Evolutionary conservation across 1,140 invertebrate species (phyloP).

Genomic region (Tachypleus tridentatus): DNA sequence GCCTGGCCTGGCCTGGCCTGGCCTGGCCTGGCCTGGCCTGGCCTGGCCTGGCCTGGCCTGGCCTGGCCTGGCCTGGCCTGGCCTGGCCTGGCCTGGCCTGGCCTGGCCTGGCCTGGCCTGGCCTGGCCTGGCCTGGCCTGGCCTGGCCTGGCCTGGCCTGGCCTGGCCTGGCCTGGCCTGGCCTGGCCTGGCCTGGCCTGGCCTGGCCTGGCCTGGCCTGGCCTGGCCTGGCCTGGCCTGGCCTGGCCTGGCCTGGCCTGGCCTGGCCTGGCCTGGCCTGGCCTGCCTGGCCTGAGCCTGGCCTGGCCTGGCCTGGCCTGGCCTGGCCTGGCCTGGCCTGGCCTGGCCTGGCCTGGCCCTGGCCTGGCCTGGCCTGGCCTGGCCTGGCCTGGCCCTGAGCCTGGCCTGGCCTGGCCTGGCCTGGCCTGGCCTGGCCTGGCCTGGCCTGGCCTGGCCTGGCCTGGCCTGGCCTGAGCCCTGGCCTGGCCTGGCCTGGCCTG

Average conservation of each 20-base stretch:
- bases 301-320: constrained; percentile 21
- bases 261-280: constrained; percentile 21
- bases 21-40: constrained; percentile 19
- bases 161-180: constrained; percentile 19
- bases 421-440: constrained; percentile 22
- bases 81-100: constrained; percentile 21
- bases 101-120: constrained; percentile 25
- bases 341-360: too few relatives aligned
- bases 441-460: constrained; percentile 24
- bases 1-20: constrained; percentile 25
- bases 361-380: too few relatives aligned
- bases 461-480: constrained; percentile 24
- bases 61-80: constrained; percentile 26
- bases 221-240: constrained; percentile 22
- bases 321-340: constrained; percentile 19
- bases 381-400: constrained; percentile 26
- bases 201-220: constrained; percentile 19
- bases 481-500: too few relatives aligned
- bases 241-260: constrained; percentile 25
- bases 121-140: constrained; percentile 25
- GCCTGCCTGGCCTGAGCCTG: too few relatives aligned
- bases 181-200: constrained; percentile 21
- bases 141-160: constrained; percentile 20
- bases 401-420: constrained; percentile 26
- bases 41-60: constrained; percentile 27